Conservation (phyloP, 2,113 vertebrate species). For the Lophius piscatorius region DNA sequence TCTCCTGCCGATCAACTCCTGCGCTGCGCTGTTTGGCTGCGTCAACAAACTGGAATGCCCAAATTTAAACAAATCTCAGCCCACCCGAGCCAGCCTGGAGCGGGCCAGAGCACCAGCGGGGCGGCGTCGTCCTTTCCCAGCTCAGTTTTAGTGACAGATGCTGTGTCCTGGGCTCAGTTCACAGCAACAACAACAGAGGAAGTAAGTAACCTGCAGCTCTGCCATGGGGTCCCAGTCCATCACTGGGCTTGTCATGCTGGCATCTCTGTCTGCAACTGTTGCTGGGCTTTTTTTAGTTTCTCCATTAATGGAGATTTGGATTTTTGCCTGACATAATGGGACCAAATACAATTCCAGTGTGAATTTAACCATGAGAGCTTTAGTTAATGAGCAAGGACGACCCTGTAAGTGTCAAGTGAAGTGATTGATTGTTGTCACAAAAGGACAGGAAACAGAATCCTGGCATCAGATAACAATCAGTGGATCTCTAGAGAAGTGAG, state of each 20-base stretch:
- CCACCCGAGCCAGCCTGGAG: conserved; percentile 37
- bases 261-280: conserved; percentile 30
- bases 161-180: conserved; percentile 54
- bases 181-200: conserved; percentile 58
- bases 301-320: conserved; percentile 10
- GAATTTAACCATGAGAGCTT: conserved; percentile 5
- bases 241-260: conserved; percentile 59
- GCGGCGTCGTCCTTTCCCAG: conserved; percentile 31
- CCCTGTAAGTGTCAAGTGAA: conserved; percentile 31
- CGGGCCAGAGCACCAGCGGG: conserved; percentile 22
- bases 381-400: conserved; percentile 24
- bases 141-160: conserved; percentile 61
- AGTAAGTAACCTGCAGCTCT: conserved; percentile 63
- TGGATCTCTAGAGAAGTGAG: conserved; percentile 26
- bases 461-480: conserved; percentile 34
- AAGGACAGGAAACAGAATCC: conserved; percentile 17
- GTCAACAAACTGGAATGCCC: conserved; percentile 21
- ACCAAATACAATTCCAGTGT: conserved; percentile 6
- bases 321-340: neutral
- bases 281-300: neutral
- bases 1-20: conserved; percentile 23
- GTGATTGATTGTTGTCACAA: conserved; percentile 47
- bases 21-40: conserved; percentile 2
- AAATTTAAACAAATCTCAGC: conserved; percentile 12
- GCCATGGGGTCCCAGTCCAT: conserved; percentile 63